Percentiles rank a stretch among this genome's conserved stretches.
Evolutionary conservation across 2,888 invertebrate genomes (phyloP).

Genomic region (Camptogramma bilineatum): DNA sequence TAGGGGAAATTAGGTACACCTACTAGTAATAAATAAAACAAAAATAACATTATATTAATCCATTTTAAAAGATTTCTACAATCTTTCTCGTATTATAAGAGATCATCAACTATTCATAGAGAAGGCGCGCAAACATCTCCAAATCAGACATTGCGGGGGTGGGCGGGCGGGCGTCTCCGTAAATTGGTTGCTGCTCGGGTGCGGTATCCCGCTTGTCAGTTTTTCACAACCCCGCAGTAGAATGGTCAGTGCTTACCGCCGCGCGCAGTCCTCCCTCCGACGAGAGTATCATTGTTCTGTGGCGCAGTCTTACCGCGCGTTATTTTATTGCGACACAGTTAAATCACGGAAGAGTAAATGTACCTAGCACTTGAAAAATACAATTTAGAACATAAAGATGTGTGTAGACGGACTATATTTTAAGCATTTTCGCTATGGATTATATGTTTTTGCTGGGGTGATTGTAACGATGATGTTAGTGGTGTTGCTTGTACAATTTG

Average conservation of each 20-base stretch:
- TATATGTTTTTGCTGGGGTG: slow-evolving; percentile 22
- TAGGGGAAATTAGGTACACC: too few species aligned
- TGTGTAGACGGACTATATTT: slow-evolving; percentile 24
- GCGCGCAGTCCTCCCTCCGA: too few species aligned
- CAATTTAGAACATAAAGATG: slow-evolving; percentile 8
- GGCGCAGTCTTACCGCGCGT: slow-evolving; percentile 18
- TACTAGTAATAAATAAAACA: background rate
- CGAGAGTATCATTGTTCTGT: too few species aligned
- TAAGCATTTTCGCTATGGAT: slow-evolving; percentile 17
- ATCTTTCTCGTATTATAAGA: background rate
- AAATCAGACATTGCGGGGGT: slow-evolving; percentile 9
- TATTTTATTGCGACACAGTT: slow-evolving; percentile 21
- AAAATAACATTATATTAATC: background rate
- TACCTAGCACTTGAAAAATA: slow-evolving; percentile 1
- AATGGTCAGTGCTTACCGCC: slow-evolving; percentile 14
- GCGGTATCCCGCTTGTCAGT: slow-evolving; percentile 26
- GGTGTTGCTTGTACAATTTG: slow-evolving; percentile 22
- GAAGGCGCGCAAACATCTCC: slow-evolving; percentile 6
- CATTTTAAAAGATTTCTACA: background rate
- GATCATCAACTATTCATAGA: slow-evolving; percentile 13
- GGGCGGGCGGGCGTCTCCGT: slow-evolving; percentile 8
- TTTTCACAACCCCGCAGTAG: slow-evolving; percentile 23
- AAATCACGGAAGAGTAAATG: slow-evolving; percentile 1
- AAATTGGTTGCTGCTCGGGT: slow-evolving; percentile 26
- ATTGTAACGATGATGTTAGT: slow-evolving; percentile 20